These are phyloP conservation scores for Cheilinus undulatus DNA, from an alignment of 2,113 vertebrate genomes.

Conservation along the genomic window DNA sequence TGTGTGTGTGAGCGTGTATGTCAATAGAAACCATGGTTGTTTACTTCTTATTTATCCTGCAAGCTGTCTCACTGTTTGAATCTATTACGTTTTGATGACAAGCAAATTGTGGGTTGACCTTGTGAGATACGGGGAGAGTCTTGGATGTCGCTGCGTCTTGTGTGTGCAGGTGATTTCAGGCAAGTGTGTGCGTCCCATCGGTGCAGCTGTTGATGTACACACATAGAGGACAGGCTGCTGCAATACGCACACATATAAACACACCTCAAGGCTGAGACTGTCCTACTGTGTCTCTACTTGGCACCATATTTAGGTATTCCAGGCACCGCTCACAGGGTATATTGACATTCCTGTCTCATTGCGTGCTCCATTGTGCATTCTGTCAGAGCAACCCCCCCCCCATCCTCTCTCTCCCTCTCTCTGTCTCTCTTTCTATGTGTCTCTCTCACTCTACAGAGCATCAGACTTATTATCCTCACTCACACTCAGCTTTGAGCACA, in stretches of 20 bases:
- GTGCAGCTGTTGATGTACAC: conserved; percentile 33
- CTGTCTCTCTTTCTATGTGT: conserved; percentile 21
- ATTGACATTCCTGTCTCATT: conserved; percentile 78
- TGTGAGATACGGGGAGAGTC: conserved; percentile 36
- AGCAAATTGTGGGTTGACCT: conserved; percentile 67
- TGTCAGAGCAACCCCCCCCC: conserved; percentile 51
- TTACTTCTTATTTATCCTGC: conserved; percentile 26
- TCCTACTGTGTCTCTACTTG: conserved; percentile 58
- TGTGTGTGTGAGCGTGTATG: conserved; percentile 10
- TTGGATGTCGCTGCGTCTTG: conserved; percentile 27
- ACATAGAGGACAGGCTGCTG: conserved; percentile 12
- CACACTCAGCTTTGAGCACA: conserved; percentile 42
- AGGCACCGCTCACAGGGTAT: conserved; percentile 49
- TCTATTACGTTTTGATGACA: conserved; percentile 47
- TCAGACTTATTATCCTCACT: conserved; percentile 67
- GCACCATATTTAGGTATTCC: conserved; percentile 77
- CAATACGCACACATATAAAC: not conserved
- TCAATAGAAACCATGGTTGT: conserved; percentile 34
- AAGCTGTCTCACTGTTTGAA: conserved; percentile 33
- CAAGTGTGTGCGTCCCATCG: conserved; percentile 13
- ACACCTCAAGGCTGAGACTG: conserved; percentile 55
- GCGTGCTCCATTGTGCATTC: conserved; percentile 77
- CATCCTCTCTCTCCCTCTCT: conserved; percentile 17
- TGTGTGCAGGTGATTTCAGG: conserved; percentile 12
- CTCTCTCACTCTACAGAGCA: conserved; percentile 47